Evolutionary conservation across 2,888 invertebrate species (phyloP).

Genomic region (Laspeyria flexula): DNA sequence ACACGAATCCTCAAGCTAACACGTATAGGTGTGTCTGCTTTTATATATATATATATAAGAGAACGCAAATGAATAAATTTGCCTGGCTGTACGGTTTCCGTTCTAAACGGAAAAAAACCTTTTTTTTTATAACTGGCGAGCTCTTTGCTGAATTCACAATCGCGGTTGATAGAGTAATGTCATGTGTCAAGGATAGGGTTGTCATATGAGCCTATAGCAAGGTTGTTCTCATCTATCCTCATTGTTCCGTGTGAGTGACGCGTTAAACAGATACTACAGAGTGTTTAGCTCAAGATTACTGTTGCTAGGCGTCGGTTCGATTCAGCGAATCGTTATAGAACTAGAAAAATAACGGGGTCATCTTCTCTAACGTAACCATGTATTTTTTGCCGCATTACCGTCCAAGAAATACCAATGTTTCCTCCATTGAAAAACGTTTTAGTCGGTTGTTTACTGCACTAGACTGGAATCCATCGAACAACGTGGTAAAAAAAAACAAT

Average conservation of each 20-base stretch:
- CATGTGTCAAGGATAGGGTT: slow-evolving; percentile 62
- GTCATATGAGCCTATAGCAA: slow-evolving; percentile 32
- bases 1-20: slow-evolving; percentile 25
- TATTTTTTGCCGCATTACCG: not conserved
- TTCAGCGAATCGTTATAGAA: not conserved
- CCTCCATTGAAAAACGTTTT: not conserved
- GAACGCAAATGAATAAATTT: slow-evolving; percentile 37
- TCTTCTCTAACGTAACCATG: not conserved
- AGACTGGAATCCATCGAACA: not conserved
- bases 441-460: not conserved
- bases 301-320: not conserved
- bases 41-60: slow-evolving; percentile 10
- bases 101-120: slow-evolving; percentile 30
- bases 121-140: slow-evolving; percentile 24
- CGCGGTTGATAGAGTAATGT: slow-evolving; percentile 56
- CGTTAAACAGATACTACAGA: not conserved
- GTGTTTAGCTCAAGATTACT: not conserved
- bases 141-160: slow-evolving; percentile 35
- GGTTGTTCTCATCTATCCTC: slow-evolving; percentile 21
- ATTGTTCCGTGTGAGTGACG: slow-evolving; percentile 10
- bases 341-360: not conserved
- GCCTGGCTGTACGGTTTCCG: slow-evolving; percentile 40
- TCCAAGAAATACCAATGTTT: not conserved
- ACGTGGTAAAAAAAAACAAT: not conserved
- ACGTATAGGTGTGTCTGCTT: not conserved